These are phyloP conservation scores for Tamandua tetradactyla DNA, from an alignment of 2,797 vertebrate genomes.

Conservation along the genomic window DNA sequence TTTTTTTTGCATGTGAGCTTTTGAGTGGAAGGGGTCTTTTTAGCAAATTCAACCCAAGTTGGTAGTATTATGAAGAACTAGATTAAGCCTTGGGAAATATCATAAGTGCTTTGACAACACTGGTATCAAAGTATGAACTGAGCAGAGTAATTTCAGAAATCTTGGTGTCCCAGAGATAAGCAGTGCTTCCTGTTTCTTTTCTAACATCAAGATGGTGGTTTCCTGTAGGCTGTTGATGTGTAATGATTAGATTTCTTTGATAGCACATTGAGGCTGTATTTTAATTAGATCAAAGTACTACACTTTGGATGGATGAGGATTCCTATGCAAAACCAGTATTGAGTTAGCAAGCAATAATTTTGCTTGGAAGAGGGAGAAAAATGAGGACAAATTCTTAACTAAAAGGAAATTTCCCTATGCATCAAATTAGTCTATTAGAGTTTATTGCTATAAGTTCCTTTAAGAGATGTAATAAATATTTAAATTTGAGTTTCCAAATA, in stretches of 20 bases:
- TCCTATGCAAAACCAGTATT: not conserved
- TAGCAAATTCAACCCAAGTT: not conserved
- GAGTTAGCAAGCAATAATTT: not conserved
- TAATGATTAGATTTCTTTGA: conserved; percentile 67
- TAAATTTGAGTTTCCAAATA: not conserved
- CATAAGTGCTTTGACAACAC: not conserved
- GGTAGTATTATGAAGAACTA: not conserved
- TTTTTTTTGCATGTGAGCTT: not conserved
- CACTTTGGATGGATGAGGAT: not conserved
- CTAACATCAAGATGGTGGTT: conserved; percentile 69
- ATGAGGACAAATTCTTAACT: not conserved
- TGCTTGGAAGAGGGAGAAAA: not conserved
- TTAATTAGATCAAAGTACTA: conserved; percentile 30
- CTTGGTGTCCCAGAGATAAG: conserved; percentile 53
- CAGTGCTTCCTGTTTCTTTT: conserved; percentile 70
- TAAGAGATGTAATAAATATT: not conserved
- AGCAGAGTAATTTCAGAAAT: conserved; percentile 39
- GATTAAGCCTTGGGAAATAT: not conserved
- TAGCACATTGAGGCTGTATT: conserved; percentile 49
- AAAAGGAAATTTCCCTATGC: not conserved
- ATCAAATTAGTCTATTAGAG: not conserved
- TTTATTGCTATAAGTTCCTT: not conserved
- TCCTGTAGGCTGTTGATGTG: conserved; percentile 62
- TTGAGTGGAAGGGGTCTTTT: conserved; percentile 18
- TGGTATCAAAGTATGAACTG: not conserved